These are phyloP conservation scores for Bradypus variegatus DNA, from an alignment of 2,797 vertebrate genomes.

Conservation along the genomic window DNA sequence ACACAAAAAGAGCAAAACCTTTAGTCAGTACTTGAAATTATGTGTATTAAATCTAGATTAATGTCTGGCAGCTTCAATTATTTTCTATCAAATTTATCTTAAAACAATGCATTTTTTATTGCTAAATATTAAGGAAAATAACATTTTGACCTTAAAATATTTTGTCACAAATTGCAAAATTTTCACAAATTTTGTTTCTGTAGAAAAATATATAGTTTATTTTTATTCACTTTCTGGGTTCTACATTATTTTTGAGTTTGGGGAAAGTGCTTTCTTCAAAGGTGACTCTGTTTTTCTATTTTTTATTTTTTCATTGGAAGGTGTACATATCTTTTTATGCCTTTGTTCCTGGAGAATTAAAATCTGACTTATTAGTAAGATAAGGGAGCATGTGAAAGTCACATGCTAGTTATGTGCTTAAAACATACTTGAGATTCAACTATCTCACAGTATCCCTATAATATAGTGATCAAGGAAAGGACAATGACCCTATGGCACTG, in stretches of 20 bases:
- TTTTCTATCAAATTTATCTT: not conserved
- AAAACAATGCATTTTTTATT: not conserved
- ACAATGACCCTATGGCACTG: slow-evolving; percentile 4
- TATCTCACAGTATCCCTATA: slow-evolving; percentile 3
- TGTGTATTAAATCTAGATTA: not conserved
- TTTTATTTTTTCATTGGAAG: not conserved
- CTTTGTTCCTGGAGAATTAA: not conserved
- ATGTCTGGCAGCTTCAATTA: not conserved
- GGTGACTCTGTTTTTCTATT: not conserved
- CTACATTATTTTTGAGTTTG: not conserved
- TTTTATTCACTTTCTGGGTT: not conserved
- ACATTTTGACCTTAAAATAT: slow-evolving; percentile 3
- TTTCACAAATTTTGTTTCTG: not conserved
- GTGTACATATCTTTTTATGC: not conserved
- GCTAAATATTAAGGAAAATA: not conserved
- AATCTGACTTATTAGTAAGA: not conserved
- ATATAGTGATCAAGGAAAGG: slow-evolving; percentile 34
- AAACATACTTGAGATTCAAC: slow-evolving; percentile 36
- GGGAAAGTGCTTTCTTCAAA: not conserved
- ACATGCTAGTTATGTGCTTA: not conserved
- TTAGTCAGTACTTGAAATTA: not conserved
- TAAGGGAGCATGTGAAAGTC: not conserved
- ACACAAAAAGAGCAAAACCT: not conserved
- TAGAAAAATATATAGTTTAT: not conserved
- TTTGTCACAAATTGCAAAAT: not conserved